phyloP scores from a whole-genome alignment of 2,797 vertebrate genomes.

The Hipposideros larvatus region DNA sequence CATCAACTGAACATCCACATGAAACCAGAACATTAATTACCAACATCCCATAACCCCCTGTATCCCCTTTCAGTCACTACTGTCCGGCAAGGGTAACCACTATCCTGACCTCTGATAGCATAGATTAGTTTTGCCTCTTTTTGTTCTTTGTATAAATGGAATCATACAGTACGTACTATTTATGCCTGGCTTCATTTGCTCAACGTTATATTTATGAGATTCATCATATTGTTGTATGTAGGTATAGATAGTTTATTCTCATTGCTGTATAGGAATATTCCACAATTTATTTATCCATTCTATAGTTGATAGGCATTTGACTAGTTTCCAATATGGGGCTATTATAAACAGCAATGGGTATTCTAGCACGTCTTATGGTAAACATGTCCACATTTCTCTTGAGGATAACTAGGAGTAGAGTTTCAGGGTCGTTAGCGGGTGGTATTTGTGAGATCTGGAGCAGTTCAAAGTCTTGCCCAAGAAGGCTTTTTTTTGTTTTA shows the following conservation, averaged over 20 bases:
- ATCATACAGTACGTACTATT: neutral
- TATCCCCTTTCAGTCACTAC: neutral
- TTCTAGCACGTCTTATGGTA: neutral
- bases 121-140: neutral
- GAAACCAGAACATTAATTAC: conserved; percentile 31
- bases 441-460: conserved; percentile 10
- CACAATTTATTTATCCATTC: neutral
- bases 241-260: conserved; percentile 20
- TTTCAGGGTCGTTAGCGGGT: neutral
- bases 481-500: neutral
- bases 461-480: conserved; percentile 21
- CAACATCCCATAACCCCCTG: neutral
- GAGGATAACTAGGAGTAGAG: neutral
- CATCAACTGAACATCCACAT: neutral
- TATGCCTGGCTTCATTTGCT: conserved; percentile 37
- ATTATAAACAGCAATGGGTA: neutral
- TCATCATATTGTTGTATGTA: neutral
- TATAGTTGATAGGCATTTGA: conserved; percentile 17
- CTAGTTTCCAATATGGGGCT: conserved; percentile 32
- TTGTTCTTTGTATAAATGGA: neutral
- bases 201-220: neutral
- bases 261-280: neutral
- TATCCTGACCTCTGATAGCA: neutral
- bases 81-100: neutral
- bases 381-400: neutral